A percentile compares a stretch with the other conserved stretches of the same genome.
phyloP scores from a whole-genome alignment of 2,888 invertebrate genomes.

The Andrena trimmerana region DNA sequence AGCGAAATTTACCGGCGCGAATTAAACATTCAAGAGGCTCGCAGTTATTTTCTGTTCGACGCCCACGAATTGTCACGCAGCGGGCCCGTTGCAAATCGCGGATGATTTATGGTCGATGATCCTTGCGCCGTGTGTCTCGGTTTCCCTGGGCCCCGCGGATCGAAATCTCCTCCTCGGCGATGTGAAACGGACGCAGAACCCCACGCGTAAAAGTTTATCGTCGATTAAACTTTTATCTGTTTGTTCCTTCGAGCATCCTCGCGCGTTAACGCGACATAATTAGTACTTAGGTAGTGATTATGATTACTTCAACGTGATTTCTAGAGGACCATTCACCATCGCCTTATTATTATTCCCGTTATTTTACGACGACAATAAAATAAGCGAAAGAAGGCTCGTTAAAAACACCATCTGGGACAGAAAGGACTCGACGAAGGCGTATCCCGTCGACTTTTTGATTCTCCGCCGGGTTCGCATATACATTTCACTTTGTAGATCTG shows the following conservation, averaged over 20 bases:
- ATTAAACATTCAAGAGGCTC: background rate
- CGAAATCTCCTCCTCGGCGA: conserved; percentile 24
- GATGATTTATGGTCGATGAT: conserved; percentile 33
- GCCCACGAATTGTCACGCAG: background rate
- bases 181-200: conserved; percentile 20
- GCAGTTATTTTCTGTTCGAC: background rate
- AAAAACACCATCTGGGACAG: background rate
- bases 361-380: conserved; percentile 11
- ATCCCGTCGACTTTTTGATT: background rate
- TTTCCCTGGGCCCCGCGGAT: conserved; percentile 21
- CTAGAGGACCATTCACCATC: no score
- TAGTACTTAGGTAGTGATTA: no score
- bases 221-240: background rate
- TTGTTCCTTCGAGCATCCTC: background rate
- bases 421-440: background rate
- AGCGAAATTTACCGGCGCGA: background rate
- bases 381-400: background rate
- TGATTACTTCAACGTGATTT: no score
- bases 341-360: background rate
- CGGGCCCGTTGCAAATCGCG: conserved; percentile 25
- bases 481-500: background rate
- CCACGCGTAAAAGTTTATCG: background rate
- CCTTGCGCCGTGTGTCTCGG: conserved; percentile 13
- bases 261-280: background rate
- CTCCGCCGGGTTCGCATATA: background rate